Conservation (phyloP, 2,113 vertebrate species). For the Malurus alboscapulatus region DNA sequence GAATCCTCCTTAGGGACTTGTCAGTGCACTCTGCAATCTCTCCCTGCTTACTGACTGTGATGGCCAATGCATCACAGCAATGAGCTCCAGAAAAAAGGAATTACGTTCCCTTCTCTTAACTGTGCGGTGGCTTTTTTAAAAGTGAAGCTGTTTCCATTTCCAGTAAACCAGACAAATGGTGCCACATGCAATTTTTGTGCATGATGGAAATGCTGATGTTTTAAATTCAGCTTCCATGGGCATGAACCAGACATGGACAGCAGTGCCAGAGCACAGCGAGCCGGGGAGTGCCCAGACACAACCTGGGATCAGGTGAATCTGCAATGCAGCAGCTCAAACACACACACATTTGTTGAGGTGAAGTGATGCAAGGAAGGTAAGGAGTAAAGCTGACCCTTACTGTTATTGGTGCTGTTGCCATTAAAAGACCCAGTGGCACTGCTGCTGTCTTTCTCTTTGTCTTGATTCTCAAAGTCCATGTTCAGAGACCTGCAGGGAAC, state of each 20-base stretch:
- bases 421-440: conserved; percentile 83
- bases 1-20: neutral
- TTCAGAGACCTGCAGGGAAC: conserved; percentile 89
- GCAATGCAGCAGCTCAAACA: neutral
- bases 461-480: conserved; percentile 99
- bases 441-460: conserved; percentile 95
- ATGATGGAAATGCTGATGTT: neutral
- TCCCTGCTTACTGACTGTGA: neutral
- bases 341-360: accelerated
- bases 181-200: neutral
- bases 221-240: neutral
- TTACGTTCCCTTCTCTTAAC: neutral
- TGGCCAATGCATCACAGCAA: accelerated
- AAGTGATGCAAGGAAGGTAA: neutral
- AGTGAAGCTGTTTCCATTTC: neutral
- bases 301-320: neutral
- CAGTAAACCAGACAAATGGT: neutral
- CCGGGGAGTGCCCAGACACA: neutral
- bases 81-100: neutral
- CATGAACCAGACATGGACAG: neutral
- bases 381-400: conserved; percentile 76
- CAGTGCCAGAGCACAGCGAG: neutral
- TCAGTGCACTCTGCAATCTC: neutral
- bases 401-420: conserved; percentile 93
- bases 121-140: neutral